phyloP scores from a whole-genome alignment of 2,888 invertebrate genomes.

The Harpalus rufipes region DNA sequence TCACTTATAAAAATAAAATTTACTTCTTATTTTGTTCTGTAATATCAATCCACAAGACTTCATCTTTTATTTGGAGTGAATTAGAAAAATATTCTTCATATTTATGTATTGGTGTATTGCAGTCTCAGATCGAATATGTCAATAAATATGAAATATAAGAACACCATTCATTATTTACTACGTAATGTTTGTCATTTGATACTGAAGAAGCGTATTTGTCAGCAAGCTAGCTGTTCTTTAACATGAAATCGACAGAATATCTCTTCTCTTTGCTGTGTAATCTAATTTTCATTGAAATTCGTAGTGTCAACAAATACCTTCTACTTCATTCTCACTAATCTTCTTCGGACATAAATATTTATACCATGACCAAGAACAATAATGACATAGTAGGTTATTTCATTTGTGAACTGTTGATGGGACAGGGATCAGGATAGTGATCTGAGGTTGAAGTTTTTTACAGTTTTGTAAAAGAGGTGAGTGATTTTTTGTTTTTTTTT shows the following conservation, averaged over 20 bases:
- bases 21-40: no score
- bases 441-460: neutral
- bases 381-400: constrained; percentile 8
- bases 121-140: no score
- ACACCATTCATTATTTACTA: constrained; percentile 7
- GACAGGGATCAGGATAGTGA: constrained; percentile 5
- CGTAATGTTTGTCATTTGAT: constrained; percentile 25
- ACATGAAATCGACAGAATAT: neutral
- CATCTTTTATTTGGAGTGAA: no score
- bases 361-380: constrained; percentile 30
- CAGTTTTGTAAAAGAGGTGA: constrained; percentile 13
- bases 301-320: constrained; percentile 48
- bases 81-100: no score
- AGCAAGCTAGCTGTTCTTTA: neutral
- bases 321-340: constrained; percentile 27
- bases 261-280: neutral
- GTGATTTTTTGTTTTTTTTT: neutral
- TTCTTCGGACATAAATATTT: constrained; percentile 17
- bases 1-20: no score
- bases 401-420: neutral
- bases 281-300: constrained; percentile 34
- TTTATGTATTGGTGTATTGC: no score
- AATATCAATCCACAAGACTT: no score
- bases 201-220: neutral
- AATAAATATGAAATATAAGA: no score